Conservation (phyloP, 2,888 invertebrate species). For the Cheilosia soror region DNA sequence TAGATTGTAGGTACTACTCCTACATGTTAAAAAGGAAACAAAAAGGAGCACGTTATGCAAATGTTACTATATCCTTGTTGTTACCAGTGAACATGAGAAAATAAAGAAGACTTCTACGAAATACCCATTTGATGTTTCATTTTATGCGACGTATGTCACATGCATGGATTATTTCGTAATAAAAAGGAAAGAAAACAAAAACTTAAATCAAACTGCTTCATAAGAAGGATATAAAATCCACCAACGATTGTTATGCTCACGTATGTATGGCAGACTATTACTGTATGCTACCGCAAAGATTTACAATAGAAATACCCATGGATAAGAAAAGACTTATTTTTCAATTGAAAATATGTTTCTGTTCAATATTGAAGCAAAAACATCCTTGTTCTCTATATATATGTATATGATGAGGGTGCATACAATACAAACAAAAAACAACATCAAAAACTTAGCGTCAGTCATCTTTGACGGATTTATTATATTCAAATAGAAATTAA, state of each 20-base stretch:
- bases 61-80: conserved; percentile 20
- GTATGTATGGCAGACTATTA: background rate
- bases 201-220: conserved; percentile 14
- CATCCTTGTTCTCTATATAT: background rate
- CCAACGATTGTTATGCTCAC: conserved; percentile 1
- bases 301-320: background rate
- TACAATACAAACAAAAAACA: background rate
- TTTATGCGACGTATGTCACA: conserved; percentile 63
- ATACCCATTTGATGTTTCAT: conserved; percentile 59
- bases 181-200: conserved; percentile 24
- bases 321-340: background rate
- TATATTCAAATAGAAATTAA: conserved; percentile 60
- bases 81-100: conserved; percentile 1
- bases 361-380: background rate
- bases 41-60: conserved; percentile 37
- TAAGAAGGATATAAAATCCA: conserved; percentile 14
- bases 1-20: no score
- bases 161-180: conserved; percentile 57
- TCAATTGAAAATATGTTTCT: background rate
- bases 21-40: background rate
- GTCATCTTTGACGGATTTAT: conserved; percentile 47
- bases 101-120: conserved; percentile 23
- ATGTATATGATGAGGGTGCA: background rate
- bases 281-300: background rate
- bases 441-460: conserved; percentile 10